These are phyloP conservation scores for Litocranius walleri DNA, from an alignment of 2,113 vertebrate species.

Conservation along the genomic window DNA sequence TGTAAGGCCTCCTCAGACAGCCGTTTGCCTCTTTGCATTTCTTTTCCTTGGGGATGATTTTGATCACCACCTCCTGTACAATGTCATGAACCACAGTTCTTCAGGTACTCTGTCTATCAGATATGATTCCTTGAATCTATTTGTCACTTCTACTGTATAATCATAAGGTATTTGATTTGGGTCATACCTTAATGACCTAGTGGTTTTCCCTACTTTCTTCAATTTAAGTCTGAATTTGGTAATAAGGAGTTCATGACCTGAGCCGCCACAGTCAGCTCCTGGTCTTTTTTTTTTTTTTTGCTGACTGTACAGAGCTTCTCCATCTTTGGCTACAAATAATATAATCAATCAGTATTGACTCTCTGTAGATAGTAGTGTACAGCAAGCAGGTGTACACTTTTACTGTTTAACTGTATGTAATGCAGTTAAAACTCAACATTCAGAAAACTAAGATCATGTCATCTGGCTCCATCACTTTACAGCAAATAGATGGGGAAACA, in stretches of 20 bases:
- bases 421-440: neutral
- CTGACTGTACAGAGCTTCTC: no score
- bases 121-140: neutral
- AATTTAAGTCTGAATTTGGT: neutral
- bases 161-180: neutral
- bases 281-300: neutral
- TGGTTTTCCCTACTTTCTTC: neutral
- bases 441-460: neutral
- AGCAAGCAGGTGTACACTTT: neutral
- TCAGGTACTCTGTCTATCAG: neutral
- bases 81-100: rapidly evolving
- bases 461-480: neutral
- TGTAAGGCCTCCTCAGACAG: neutral
- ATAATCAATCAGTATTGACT: no score
- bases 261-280: neutral
- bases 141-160: neutral
- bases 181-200: neutral
- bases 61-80: neutral
- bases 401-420: neutral
- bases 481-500: neutral
- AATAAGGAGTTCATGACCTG: neutral
- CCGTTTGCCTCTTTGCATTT: neutral
- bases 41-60: neutral
- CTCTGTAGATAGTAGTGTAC: neutral
- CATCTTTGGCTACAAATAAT: no score